These are phyloP conservation scores for Mixornis gularis DNA, from an alignment of 2,113 vertebrate species.

Conservation along the genomic window DNA sequence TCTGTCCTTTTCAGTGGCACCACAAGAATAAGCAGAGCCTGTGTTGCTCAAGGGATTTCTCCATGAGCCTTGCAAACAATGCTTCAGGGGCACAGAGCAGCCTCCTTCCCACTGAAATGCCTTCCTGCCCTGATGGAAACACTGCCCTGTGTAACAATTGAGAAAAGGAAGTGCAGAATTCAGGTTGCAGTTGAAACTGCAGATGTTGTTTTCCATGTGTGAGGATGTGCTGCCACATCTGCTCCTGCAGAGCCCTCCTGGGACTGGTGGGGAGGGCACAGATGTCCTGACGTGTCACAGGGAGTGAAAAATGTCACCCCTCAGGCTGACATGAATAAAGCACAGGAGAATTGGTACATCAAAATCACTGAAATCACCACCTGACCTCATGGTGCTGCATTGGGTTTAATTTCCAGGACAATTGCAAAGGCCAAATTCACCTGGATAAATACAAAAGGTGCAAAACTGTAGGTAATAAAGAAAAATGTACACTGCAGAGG, in stretches of 20 bases:
- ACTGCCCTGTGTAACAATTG: background rate
- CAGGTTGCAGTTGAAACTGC: background rate
- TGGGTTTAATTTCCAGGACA: background rate
- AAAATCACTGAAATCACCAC: background rate
- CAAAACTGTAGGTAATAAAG: background rate
- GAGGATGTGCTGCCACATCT: background rate
- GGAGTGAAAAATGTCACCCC: background rate
- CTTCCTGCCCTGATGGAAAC: background rate
- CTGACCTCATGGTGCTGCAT: background rate
- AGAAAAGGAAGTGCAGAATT: constrained; percentile 29
- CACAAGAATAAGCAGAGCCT: background rate
- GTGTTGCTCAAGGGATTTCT: constrained; percentile 2
- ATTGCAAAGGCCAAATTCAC: background rate
- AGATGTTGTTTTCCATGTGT: background rate
- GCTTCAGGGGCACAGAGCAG: background rate
- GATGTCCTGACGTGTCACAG: constrained; percentile 1
- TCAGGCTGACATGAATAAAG: background rate
- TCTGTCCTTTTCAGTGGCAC: constrained; percentile 15
- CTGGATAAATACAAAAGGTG: background rate
- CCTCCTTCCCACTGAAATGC: background rate
- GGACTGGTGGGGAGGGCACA: background rate
- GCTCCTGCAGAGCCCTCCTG: background rate
- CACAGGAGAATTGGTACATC: background rate
- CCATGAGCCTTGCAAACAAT: background rate
- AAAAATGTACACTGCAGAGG: background rate